phyloP scores from a whole-genome alignment of 2,797 vertebrate genomes.

The Sebastes elongatus region DNA sequence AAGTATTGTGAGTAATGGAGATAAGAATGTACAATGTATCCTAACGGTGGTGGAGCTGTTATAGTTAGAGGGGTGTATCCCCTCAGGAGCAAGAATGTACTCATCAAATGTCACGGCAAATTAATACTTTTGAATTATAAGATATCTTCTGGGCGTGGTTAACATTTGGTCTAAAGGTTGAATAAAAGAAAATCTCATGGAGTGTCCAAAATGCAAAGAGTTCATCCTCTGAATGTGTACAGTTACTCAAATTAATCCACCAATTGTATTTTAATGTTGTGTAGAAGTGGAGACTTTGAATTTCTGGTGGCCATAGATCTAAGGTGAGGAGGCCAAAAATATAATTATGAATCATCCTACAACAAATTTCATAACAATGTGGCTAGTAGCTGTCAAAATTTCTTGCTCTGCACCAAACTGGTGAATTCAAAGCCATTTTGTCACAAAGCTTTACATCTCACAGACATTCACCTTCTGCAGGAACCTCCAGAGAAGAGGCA shows the following conservation, averaged over 20 bases:
- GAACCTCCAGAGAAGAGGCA: constrained; percentile 89
- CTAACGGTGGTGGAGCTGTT: neutral
- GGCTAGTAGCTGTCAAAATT: neutral
- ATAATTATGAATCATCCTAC: neutral
- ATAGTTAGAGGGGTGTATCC: neutral
- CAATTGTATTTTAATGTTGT: neutral
- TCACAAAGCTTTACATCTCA: neutral
- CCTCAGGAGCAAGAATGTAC: neutral
- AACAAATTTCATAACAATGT: neutral
- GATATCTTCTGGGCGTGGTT: neutral
- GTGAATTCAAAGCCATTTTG: neutral
- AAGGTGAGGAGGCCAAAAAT: neutral
- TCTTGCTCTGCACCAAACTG: neutral
- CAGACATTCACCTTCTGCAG: constrained; percentile 83
- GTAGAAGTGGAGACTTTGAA: neutral
- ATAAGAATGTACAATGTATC: neutral
- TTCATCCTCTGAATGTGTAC: neutral
- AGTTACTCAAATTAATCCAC: neutral
- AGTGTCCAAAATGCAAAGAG: neutral
- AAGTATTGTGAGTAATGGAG: neutral
- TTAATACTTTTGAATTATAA: neutral
- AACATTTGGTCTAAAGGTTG: neutral
- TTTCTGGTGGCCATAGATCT: neutral
- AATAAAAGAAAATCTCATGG: neutral
- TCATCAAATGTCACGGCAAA: neutral